phyloP scores from a whole-genome alignment of 2,113 vertebrate genomes.

The Peromyscus polionotus region DNA sequence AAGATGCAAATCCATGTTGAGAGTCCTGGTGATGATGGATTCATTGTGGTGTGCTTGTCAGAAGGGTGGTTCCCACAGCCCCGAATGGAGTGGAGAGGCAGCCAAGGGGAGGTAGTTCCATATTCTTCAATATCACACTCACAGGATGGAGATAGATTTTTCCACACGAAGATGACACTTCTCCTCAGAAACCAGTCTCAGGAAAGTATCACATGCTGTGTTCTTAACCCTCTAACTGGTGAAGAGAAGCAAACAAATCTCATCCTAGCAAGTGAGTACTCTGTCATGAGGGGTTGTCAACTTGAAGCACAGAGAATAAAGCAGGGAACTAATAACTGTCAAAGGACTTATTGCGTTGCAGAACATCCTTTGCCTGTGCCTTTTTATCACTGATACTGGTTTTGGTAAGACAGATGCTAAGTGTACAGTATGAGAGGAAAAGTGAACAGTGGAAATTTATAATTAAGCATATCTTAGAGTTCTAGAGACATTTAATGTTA shows the following conservation, averaged over 20 bases:
- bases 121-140: neutral
- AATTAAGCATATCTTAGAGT: neutral
- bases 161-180: slow-evolving; percentile 34
- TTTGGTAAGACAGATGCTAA: neutral
- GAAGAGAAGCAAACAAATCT: neutral
- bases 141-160: slow-evolving; percentile 26
- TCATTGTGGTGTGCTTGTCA: neutral
- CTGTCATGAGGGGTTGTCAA: neutral
- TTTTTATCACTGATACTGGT: neutral
- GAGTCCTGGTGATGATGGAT: fast-evolving
- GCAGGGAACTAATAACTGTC: neutral
- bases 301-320: neutral
- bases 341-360: neutral
- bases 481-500: neutral
- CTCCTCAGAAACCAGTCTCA: neutral
- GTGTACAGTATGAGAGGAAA: neutral
- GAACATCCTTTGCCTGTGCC: neutral
- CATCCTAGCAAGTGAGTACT: slow-evolving; percentile 38
- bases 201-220: neutral
- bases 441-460: neutral
- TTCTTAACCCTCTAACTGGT: neutral
- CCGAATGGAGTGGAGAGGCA: slow-evolving; percentile 24
- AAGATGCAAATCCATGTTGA: slow-evolving; percentile 6
- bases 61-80: slow-evolving; percentile 51
- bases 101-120: neutral